Evolutionary conservation across 2,797 vertebrate species (phyloP).

Genomic region (Melanotaenia maccullochi): DNA sequence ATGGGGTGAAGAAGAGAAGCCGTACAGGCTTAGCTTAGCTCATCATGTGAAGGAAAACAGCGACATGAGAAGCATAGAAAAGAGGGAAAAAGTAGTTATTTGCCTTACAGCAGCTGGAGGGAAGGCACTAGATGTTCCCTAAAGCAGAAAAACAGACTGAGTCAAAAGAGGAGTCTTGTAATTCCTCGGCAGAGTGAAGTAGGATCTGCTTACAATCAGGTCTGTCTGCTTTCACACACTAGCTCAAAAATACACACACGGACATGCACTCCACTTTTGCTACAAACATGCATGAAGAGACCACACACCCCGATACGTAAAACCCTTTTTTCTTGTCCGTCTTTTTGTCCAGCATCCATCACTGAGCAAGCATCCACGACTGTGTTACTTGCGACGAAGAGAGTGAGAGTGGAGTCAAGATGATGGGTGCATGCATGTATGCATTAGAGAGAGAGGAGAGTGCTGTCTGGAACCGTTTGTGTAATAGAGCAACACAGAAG

Average conservation of each 20-base stretch:
- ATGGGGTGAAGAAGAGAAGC: conserved; percentile 52
- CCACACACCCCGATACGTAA: conserved; percentile 71
- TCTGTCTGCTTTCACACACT: conserved; percentile 42
- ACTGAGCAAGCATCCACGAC: conserved; percentile 27
- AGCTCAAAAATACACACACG: conserved; percentile 29
- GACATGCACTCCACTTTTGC: conserved; percentile 18
- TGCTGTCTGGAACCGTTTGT: conserved; percentile 56
- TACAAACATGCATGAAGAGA: conserved; percentile 39
- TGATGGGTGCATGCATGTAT: conserved; percentile 42
- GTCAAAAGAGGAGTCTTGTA: conserved; percentile 45
- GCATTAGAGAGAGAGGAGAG: conserved; percentile 39
- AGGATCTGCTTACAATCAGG: conserved; percentile 47
- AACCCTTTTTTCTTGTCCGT: conserved; percentile 69
- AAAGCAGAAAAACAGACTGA: conserved; percentile 44
- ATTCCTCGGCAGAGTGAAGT: conserved; percentile 46
- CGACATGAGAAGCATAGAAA: conserved; percentile 19
- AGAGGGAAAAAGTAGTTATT: conserved; percentile 30
- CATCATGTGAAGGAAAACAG: conserved; percentile 35
- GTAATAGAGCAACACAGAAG: conserved; percentile 50
- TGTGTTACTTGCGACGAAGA: conserved; percentile 50
- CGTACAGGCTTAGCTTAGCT: conserved; percentile 42
- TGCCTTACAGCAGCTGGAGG: conserved; percentile 20
- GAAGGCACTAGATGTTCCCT: conserved; percentile 34
- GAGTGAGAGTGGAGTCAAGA: conserved; percentile 37
- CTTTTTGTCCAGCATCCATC: conserved; percentile 75